A percentile compares a stretch with the other conserved stretches of the same genome.
Evolutionary conservation across 2,888 invertebrate species (phyloP).

Genomic region (Sphaerophoria rueppellii): DNA sequence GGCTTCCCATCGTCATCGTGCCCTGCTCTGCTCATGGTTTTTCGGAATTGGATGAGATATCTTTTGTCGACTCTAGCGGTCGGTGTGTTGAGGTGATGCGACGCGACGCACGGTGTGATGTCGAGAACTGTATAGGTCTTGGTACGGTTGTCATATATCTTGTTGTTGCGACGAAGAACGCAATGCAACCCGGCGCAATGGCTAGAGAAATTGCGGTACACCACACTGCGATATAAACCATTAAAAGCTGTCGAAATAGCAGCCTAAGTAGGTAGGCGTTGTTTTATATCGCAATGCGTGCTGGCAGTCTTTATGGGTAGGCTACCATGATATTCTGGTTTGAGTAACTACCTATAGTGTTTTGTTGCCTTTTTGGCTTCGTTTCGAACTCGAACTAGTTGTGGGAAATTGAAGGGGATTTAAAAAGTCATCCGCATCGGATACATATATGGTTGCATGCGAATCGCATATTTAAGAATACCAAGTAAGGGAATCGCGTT

Average conservation of each 20-base stretch:
- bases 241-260: slow-evolving; percentile 67
- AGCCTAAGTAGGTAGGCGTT: slow-evolving; percentile 60
- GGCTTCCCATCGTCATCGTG: slow-evolving; percentile 53
- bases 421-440: slow-evolving; percentile 12
- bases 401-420: slow-evolving; percentile 9
- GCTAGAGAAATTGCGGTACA: slow-evolving; percentile 62
- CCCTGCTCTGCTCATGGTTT: slow-evolving; percentile 41
- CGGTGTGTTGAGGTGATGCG: slow-evolving; percentile 26
- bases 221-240: slow-evolving; percentile 53
- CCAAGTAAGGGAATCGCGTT: slow-evolving; percentile 14
- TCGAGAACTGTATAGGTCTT: slow-evolving; percentile 33
- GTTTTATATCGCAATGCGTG: slow-evolving; percentile 46
- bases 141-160: slow-evolving; percentile 65
- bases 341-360: neutral
- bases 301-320: slow-evolving; percentile 27
- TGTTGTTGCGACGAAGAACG: slow-evolving; percentile 35
- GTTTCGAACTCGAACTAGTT: neutral
- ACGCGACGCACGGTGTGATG: neutral
- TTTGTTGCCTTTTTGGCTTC: neutral
- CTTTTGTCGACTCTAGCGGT: slow-evolving; percentile 22
- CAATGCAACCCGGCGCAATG: slow-evolving; percentile 3
- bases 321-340: slow-evolving; percentile 24
- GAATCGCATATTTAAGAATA: neutral
- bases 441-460: slow-evolving; percentile 3
- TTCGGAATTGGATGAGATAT: slow-evolving; percentile 57